Evolutionary conservation across 2,888 invertebrate genomes (phyloP), one percentile per base, ranked within the genome.

Genomic region (Eustalomyia histrio): DNA sequence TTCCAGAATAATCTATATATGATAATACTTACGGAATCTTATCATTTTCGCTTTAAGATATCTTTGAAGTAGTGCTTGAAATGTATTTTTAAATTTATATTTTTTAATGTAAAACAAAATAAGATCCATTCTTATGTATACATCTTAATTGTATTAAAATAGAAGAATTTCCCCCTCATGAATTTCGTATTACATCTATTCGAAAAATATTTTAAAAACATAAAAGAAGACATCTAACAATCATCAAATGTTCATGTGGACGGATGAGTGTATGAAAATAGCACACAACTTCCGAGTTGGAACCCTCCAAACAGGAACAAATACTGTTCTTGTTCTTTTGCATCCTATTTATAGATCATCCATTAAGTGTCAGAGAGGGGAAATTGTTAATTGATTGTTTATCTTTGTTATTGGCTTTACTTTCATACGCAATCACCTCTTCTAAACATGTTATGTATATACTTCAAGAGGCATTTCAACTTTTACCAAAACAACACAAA

Each of bases 391-490:
- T 47, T 39, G 14, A 6, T 29, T 47, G n/a, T 47, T 47, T n/a
- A 47, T 47, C 43, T 47, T 8, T 12, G 39, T 29, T 14, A 12
- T 39, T 39, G 39, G 10, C 12, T 39, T 14, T 39, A 12, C 39
- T 39, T 21, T 21, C 4, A 2, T 21, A 21, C 21, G 21, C 21
- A 21, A 21, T 21, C 21, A 21, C 21, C 21, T 21, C 21, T 21
- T 3, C 21, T 3, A 2, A 21, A 2, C 21, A 4, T 3, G 21
- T 21, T n/a, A n/a, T n/a, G n/a, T n/a, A n/a, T n/a, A n/a, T 76
- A 67, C 35, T 73, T 64, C 50, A 58, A 76, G 63, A 53, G 72
- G 75, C 60, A 65, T 79, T 79, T 74, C 16, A 52, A 76, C 61
- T 52, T 75, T 57, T 67, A 67, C 67, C 65, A 43, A 55, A 67